Base-by-base conservation (phyloP, 2,888 invertebrate genomes). In the Amphipoea oculea region DNA sequence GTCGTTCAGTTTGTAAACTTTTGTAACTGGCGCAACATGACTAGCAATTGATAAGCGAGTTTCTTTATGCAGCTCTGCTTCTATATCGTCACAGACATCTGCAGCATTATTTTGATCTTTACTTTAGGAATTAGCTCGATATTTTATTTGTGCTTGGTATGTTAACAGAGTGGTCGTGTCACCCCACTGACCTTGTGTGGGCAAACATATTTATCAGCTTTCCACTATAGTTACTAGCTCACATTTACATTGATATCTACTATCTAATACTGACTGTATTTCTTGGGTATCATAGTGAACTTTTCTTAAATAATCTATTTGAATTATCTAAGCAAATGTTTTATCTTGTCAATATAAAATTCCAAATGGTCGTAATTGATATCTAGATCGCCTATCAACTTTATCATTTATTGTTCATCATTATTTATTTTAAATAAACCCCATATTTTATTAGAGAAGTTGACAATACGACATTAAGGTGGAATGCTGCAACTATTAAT, bases 401-500 rank as follows among this genome's bases (percentile, higher is more conserved):
- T 65, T 42, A 40, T 45, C 1, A 36, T 45, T n/a, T 5, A 48
- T 14, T 45, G 11, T 45, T 45, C 4, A 48, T 20, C 20, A 20
- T 76, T 63, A 48, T 68, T 65, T 66, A 68, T 42, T 84, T 70
- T 65, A 65, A 79, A 74, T 76, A 63, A 73, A 60, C 60, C 12
- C 29, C 6, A 63, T 36, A 74, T 78, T 86, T 83, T 79, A 79
- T 78, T 81, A 62, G 70, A 82, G 76, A 81, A 66, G 42, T 88
- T 88, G 78, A 89, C 85, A 88, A 84, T 90, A 81, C 73, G 20
- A 86, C 89, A 90, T 90, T 90, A 88, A 78, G 79, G 67, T 66
- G 84, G 90, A 91, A 91, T 90, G 88, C 80, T 84, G 75, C 79
- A 79, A 86, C 91, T 92, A 92, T 91, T 91, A 91, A 91, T 92